These are phyloP conservation scores for Pyrgilauda ruficollis DNA, from an alignment of 2,113 vertebrate species.

Conservation along the genomic window DNA sequence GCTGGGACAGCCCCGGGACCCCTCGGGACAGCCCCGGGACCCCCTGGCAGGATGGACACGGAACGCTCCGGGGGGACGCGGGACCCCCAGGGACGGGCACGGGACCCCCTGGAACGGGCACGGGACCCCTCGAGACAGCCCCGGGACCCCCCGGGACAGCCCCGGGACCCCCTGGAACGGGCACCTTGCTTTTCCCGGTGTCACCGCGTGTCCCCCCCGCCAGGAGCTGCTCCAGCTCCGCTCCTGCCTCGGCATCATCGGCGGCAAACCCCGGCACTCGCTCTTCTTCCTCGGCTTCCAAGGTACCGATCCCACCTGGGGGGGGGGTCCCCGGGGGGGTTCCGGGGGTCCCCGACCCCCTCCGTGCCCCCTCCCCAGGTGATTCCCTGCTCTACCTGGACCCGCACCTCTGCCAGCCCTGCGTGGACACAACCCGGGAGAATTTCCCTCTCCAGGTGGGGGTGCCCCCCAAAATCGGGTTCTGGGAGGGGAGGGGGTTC, in stretches of 20 bases:
- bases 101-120: too few relatives aligned
- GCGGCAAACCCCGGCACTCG: neutral
- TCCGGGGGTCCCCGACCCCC: neutral
- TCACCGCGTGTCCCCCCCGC: too few relatives aligned
- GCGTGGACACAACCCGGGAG: neutral
- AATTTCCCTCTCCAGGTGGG: neutral
- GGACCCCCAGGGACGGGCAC: too few relatives aligned
- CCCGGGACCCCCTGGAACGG: too few relatives aligned
- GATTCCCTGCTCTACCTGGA: neutral
- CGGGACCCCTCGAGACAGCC: too few relatives aligned
- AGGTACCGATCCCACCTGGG: neutral
- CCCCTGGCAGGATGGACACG: too few relatives aligned
- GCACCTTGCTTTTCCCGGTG: too few relatives aligned
- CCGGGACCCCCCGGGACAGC: too few relatives aligned
- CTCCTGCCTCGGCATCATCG: neutral
- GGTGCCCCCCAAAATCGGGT: neutral
- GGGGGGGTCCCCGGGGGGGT: neutral
- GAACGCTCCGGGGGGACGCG: too few relatives aligned
- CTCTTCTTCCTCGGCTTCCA: neutral
- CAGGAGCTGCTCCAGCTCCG: neutral
- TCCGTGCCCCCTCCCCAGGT: neutral
- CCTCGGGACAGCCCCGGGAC: too few relatives aligned
- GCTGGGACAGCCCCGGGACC: too few relatives aligned
- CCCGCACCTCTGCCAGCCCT: neutral
- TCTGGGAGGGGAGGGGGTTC: neutral